Evolutionary conservation across 1,140 invertebrate genomes (phyloP).

Genomic region (Drosophila micromelanica): DNA sequence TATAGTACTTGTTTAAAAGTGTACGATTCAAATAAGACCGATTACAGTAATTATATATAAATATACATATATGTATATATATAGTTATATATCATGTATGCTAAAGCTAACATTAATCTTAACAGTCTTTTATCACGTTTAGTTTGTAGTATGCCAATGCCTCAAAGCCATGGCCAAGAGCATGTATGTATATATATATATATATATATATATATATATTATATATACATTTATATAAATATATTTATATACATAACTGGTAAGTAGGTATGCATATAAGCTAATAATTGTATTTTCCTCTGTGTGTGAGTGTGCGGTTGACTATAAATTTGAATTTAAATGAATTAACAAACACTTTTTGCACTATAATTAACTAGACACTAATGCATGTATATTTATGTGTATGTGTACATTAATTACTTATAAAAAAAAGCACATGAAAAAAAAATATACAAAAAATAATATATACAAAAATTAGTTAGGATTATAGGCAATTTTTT

Average conservation of each 20-base stretch:
- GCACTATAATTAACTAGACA: slow-evolving; percentile 55
- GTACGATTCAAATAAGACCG: too few relatives aligned
- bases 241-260: slow-evolving; percentile 2
- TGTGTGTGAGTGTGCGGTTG: slow-evolving; percentile 14
- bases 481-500: slow-evolving; percentile 3
- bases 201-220: too few relatives aligned
- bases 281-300: slow-evolving; percentile 47
- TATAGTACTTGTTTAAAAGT: too few relatives aligned
- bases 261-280: not conserved
- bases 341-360: slow-evolving; percentile 51
- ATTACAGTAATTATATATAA: too few relatives aligned
- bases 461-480: slow-evolving; percentile 12
- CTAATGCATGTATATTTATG: slow-evolving; percentile 25
- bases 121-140: slow-evolving; percentile 81
- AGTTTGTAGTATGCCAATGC: slow-evolving; percentile 53
- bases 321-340: slow-evolving; percentile 31
- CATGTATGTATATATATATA: too few relatives aligned
- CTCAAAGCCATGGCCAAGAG: slow-evolving; percentile 9
- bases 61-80: too few relatives aligned
- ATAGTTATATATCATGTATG: slow-evolving; percentile 13
- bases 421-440: slow-evolving; percentile 41
- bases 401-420: slow-evolving; percentile 33
- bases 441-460: slow-evolving; percentile 38
- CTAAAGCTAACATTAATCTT: slow-evolving; percentile 50
- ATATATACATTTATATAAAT: not conserved